These are phyloP conservation scores for Flexamia atlantica DNA, from an alignment of 2,888 invertebrate genomes.

Conservation along the genomic window DNA sequence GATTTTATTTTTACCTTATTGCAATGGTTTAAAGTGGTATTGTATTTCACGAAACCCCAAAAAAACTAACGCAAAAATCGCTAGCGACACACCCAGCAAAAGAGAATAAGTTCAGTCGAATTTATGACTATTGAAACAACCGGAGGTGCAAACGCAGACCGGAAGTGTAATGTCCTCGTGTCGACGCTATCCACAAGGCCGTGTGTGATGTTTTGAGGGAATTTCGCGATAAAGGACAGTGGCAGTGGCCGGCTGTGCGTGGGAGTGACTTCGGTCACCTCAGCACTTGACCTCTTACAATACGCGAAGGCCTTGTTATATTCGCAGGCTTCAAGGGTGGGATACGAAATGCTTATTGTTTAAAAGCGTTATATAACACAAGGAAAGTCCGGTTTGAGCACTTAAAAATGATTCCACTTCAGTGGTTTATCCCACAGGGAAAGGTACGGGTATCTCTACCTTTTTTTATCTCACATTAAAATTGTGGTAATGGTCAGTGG, in stretches of 20 bases:
- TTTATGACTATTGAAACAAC: neutral
- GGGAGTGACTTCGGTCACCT: slow-evolving; percentile 53
- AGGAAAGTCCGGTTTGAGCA: neutral
- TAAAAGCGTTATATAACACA: slow-evolving; percentile 8
- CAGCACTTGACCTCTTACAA: slow-evolving; percentile 47
- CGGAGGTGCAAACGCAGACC: neutral
- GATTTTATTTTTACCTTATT: too few relatives aligned
- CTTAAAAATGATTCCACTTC: too few relatives aligned
- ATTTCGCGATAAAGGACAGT: neutral
- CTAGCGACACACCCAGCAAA: too few relatives aligned
- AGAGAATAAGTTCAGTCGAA: too few relatives aligned
- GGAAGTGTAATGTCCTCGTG: slow-evolving; percentile 18
- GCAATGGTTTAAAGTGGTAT: too few relatives aligned
- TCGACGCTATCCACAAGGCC: slow-evolving; percentile 5
- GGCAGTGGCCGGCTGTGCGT: slow-evolving; percentile 24
- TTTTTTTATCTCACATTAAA: too few relatives aligned
- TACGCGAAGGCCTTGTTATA: neutral
- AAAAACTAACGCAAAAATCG: too few relatives aligned
- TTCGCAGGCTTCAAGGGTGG: slow-evolving; percentile 48
- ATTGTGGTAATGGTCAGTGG: too few relatives aligned
- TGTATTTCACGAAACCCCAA: too few relatives aligned
- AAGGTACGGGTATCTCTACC: too few relatives aligned
- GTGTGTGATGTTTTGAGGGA: slow-evolving; percentile 23
- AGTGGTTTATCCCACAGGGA: too few relatives aligned
- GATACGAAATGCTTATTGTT: slow-evolving; percentile 20